phyloP scores from a whole-genome alignment of 2,797 vertebrate species.

The Florisuga fusca region DNA sequence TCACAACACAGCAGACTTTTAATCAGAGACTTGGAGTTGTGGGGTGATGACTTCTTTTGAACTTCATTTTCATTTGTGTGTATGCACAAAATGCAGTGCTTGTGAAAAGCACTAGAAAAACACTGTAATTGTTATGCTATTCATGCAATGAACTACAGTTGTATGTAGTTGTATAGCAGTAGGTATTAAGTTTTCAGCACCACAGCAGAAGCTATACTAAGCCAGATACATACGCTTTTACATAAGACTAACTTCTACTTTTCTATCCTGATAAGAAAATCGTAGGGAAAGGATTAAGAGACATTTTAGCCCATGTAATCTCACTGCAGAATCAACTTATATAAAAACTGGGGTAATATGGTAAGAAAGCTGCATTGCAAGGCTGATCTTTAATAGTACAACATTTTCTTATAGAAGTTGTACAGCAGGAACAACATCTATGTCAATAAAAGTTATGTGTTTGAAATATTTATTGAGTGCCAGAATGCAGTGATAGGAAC shows the following conservation, averaged over 20 bases:
- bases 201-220: not conserved
- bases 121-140: not conserved
- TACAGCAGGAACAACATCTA: not conserved
- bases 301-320: not conserved
- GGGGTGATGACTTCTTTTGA: not conserved
- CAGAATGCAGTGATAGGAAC: not conserved
- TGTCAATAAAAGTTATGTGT: accelerated
- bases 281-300: not conserved
- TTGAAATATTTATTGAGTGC: not conserved
- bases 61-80: not conserved
- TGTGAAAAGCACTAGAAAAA: not conserved
- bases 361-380: not conserved
- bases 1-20: not conserved
- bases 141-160: not conserved
- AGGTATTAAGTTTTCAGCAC: not conserved
- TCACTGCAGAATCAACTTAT: not conserved
- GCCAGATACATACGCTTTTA: not conserved
- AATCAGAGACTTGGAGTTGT: not conserved
- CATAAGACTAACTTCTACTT: not conserved
- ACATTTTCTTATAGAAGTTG: not conserved
- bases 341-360: not conserved
- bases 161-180: not conserved
- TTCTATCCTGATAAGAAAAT: not conserved
- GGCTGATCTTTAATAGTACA: not conserved
- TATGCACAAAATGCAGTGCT: not conserved